Conservation (phyloP, 2,797 vertebrate species). For the Buceros bicornis region DNA sequence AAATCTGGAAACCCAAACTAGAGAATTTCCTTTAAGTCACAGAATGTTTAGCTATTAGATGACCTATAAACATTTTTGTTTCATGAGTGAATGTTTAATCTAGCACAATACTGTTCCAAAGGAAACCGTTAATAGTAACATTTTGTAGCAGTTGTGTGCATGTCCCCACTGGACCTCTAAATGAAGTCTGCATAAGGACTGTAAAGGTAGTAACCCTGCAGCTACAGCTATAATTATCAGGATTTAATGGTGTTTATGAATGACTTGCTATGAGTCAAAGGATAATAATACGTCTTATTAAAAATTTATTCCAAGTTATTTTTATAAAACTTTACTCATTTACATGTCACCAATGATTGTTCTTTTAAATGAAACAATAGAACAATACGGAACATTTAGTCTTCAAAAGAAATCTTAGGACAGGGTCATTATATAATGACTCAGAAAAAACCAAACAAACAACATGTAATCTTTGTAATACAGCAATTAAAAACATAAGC, state of each 20-base stretch:
- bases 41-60: constrained; percentile 33
- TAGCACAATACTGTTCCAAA: constrained; percentile 49
- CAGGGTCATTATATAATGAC: constrained; percentile 35
- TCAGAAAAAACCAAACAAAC: constrained; percentile 10
- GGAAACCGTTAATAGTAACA: constrained; percentile 67
- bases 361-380: constrained; percentile 56
- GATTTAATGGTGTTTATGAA: constrained; percentile 78
- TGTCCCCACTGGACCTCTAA: constrained; percentile 76
- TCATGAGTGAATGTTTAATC: constrained; percentile 66
- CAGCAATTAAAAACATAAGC: not conserved
- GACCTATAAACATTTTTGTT: constrained; percentile 63
- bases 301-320: constrained; percentile 76
- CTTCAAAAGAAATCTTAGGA: constrained; percentile 20
- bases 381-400: constrained; percentile 34
- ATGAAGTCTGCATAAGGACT: constrained; percentile 67
- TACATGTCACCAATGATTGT: constrained; percentile 54
- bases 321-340: constrained; percentile 75
- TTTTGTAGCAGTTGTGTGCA: constrained; percentile 64
- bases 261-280: constrained; percentile 76
- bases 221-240: constrained; percentile 77
- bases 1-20: not conserved
- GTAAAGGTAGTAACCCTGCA: constrained; percentile 74
- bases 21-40: constrained; percentile 32
- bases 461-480: not conserved
- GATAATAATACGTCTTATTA: constrained; percentile 77